These are phyloP conservation scores for Rhagoletis pomonella DNA, from an alignment of 1,140 invertebrate species.

Conservation along the genomic window DNA sequence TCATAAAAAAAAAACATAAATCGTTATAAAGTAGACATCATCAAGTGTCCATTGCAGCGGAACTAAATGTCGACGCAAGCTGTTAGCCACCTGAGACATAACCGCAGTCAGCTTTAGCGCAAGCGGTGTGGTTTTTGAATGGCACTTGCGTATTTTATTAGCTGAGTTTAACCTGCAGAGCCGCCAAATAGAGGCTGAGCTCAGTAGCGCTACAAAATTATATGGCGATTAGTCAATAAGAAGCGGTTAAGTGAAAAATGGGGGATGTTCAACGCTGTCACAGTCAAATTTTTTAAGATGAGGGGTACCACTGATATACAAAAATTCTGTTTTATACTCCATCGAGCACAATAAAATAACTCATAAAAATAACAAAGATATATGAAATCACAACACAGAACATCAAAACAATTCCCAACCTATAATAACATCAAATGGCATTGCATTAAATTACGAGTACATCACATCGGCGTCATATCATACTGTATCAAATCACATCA, in stretches of 20 bases:
- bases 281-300: too few relatives aligned
- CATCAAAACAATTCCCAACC: too few relatives aligned
- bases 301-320: too few relatives aligned
- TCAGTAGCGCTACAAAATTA: conserved; percentile 19
- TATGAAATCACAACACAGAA: too few relatives aligned
- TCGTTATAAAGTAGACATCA: conserved; percentile 21
- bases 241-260: not conserved
- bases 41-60: not conserved
- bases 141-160: not conserved
- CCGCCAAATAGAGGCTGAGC: not conserved
- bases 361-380: too few relatives aligned
- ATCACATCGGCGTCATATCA: too few relatives aligned
- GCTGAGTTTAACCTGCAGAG: not conserved
- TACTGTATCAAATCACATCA: too few relatives aligned
- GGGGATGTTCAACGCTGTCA: too few relatives aligned
- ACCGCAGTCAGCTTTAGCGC: not conserved
- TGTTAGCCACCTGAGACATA: not conserved
- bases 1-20: conserved; percentile 6
- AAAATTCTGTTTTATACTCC: too few relatives aligned
- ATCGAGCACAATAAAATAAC: too few relatives aligned
- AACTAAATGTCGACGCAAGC: not conserved
- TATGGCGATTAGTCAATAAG: not conserved
- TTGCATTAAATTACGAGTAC: too few relatives aligned
- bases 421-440: too few relatives aligned
- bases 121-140: not conserved